Conservation (phyloP, 2,113 vertebrate genomes). For the Equus quagga region DNA sequence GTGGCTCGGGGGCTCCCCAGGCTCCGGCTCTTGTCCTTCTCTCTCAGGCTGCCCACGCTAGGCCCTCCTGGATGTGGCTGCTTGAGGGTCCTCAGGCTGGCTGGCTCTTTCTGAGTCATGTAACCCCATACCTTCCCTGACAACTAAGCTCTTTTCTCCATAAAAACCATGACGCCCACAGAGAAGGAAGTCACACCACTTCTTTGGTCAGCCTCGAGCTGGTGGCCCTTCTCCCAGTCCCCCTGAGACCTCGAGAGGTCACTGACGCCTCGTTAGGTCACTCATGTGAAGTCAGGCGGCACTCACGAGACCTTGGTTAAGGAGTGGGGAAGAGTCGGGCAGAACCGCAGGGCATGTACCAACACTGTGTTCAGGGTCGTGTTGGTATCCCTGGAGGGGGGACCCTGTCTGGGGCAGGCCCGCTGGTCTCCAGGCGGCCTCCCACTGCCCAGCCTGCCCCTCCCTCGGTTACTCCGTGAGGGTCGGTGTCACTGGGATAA, state of each 20-base stretch:
- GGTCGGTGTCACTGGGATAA: background rate
- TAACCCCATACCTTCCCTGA: background rate
- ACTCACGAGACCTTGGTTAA: rapidly evolving
- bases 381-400: rapidly evolving
- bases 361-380: no score
- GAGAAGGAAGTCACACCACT: background rate
- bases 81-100: background rate
- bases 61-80: background rate
- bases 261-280: rapidly evolving
- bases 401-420: background rate
- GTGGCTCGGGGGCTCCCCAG: background rate
- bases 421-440: background rate
- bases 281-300: background rate
- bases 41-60: rapidly evolving
- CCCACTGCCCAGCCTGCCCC: background rate
- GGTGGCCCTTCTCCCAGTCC: background rate
- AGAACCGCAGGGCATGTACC: rapidly evolving
- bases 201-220: no score
- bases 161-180: background rate
- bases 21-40: background rate
- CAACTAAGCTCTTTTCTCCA: background rate
- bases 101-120: background rate
- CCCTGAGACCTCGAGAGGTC: background rate
- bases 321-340: background rate
- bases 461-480: background rate